phyloP scores from a whole-genome alignment of 2,888 invertebrate species.

The Nemotelus nigrinus region DNA sequence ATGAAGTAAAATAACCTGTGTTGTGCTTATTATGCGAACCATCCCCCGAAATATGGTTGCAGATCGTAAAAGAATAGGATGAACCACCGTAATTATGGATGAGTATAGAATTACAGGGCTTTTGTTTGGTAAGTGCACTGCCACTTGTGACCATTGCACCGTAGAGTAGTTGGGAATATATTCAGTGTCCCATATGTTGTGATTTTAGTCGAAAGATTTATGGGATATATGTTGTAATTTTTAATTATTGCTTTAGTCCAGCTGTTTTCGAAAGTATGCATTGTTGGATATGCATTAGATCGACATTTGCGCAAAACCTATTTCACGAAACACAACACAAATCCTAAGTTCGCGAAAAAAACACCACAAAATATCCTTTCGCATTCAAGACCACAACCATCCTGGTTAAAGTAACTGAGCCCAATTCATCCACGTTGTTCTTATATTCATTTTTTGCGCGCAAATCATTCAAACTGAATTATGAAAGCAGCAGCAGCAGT shows the following conservation, averaged over 20 bases:
- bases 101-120: conserved; percentile 60
- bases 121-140: conserved; percentile 52
- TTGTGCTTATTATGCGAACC: conserved; percentile 35
- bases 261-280: too few relatives aligned
- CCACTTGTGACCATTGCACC: conserved; percentile 45
- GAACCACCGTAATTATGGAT: conserved; percentile 56
- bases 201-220: conserved; percentile 20
- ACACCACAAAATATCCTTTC: neutral
- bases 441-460: conserved; percentile 2
- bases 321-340: neutral
- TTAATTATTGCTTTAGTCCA: conserved; percentile 4
- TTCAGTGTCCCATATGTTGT: conserved; percentile 47
- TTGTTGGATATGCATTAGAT: too few relatives aligned
- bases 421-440: neutral
- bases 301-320: too few relatives aligned
- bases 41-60: neutral
- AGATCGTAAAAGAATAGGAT: conserved; percentile 17
- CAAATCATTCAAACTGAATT: conserved; percentile 33
- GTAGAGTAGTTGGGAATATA: conserved; percentile 16
- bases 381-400: conserved; percentile 12
- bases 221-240: neutral
- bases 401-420: neutral
- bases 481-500: conserved; percentile 19
- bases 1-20: conserved; percentile 28
- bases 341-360: neutral